Evolutionary conservation across 2,888 invertebrate species (phyloP).

Genomic region (Chouioia cunea): DNA sequence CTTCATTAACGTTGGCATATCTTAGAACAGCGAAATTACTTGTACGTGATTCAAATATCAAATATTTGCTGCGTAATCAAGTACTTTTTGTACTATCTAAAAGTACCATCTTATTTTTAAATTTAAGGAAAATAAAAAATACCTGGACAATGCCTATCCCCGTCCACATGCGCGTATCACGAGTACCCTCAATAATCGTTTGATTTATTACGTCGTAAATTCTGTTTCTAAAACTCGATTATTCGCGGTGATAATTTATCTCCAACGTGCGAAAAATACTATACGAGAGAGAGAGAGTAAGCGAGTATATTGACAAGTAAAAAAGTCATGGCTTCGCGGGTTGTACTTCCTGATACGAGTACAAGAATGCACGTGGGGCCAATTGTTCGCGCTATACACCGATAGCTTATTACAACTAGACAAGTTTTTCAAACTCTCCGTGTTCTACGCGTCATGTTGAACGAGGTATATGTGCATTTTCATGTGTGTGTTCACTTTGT

Average conservation of each 20-base stretch:
- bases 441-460: neutral
- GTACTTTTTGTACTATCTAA: slow-evolving; percentile 6
- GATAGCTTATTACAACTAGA: neutral
- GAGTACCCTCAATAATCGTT: slow-evolving; percentile 11
- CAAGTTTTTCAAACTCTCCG: too few relatives aligned
- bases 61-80: too few relatives aligned
- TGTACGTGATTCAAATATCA: too few relatives aligned
- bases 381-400: slow-evolving; percentile 29
- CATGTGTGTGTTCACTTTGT: slow-evolving; percentile 20
- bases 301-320: neutral
- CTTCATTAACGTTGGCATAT: too few relatives aligned
- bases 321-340: neutral
- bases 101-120: neutral
- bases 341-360: slow-evolving; percentile 17
- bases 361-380: slow-evolving; percentile 7
- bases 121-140: neutral
- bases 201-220: slow-evolving; percentile 34
- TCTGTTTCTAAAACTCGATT: slow-evolving; percentile 35
- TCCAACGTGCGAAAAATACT: slow-evolving; percentile 7
- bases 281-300: too few relatives aligned
- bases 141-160: neutral
- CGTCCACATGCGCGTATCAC: neutral
- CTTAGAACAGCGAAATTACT: too few relatives aligned
- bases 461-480: slow-evolving; percentile 14
- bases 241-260: slow-evolving; percentile 33